phyloP scores from a whole-genome alignment of 2,888 invertebrate genomes.

The Drosophila flavopinicola region DNA sequence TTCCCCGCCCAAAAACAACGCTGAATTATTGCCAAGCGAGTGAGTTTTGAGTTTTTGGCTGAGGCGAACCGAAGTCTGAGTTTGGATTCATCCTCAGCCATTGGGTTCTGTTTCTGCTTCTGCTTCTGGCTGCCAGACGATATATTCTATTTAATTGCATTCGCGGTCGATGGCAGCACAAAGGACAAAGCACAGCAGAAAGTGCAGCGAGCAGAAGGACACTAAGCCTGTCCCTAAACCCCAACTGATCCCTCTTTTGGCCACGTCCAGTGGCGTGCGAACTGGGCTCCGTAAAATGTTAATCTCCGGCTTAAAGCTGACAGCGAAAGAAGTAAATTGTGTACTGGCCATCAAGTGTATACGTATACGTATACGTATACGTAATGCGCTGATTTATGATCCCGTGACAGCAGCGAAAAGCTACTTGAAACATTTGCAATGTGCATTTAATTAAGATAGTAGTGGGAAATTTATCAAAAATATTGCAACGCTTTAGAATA shows the following conservation, averaged over 20 bases:
- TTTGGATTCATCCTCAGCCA: slow-evolving; percentile 10
- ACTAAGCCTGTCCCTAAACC: slow-evolving; percentile 49
- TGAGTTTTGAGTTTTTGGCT: slow-evolving; percentile 69
- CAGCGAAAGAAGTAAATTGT: slow-evolving; percentile 47
- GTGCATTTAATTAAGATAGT: slow-evolving; percentile 21
- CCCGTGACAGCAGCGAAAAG: slow-evolving; percentile 20
- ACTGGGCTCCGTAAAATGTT: slow-evolving; percentile 49
- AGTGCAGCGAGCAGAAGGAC: slow-evolving; percentile 41
- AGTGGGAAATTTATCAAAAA: not conserved
- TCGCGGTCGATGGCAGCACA: slow-evolving; percentile 50
- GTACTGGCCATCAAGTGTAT: slow-evolving; percentile 30
- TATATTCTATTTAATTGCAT: slow-evolving; percentile 80
- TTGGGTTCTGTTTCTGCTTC: not conserved
- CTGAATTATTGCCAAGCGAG: slow-evolving; percentile 72
- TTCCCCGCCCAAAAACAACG: slow-evolving; percentile 30
- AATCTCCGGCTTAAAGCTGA: slow-evolving; percentile 57
- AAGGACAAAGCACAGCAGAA: slow-evolving; percentile 11
- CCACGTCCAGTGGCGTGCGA: slow-evolving; percentile 23
- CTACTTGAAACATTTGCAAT: slow-evolving; percentile 2
- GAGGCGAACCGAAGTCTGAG: slow-evolving; percentile 6
- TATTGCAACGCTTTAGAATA: not conserved
- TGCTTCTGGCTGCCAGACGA: slow-evolving; percentile 44
- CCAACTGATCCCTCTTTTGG: not conserved
- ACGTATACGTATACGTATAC: too few relatives aligned
- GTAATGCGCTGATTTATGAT: slow-evolving; percentile 62